Base-by-base conservation (phyloP, 2,888 invertebrate species). In the Xanthostigma xanthostigma region DNA sequence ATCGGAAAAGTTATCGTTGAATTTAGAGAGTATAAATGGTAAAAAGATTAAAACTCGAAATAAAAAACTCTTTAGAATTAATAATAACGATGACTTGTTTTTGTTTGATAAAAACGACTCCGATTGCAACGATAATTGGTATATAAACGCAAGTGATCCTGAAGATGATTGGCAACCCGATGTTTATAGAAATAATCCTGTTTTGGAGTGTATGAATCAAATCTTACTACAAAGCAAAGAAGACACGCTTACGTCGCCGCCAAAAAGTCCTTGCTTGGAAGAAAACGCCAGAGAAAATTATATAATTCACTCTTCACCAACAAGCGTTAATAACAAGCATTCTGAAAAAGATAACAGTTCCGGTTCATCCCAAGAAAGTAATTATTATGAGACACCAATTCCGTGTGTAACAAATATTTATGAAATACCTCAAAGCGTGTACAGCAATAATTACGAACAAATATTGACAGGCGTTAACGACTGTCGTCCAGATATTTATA, bases 161-260 rank as follows among this genome's bases (percentile, higher is more conserved):
- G 86, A 87, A 60, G 84, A 84, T 55, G 76, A 79, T 53, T 78
- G 79, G 49, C 75, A 78, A 17, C 74, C 75, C 59, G 79, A 79
- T 60, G 76, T 80, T 55, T 81, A 82, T 55, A 78, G 81, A 62
- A 85, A 87, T 55, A 89, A 88, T 66, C 88, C 88, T 1, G 88
- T 89, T 8, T 66, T 89, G 45, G 88, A 89, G 64, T 88, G 88
- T 60, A 87, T 89, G 54, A 88, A 88, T 68, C 88, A 84, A 66
- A 89, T 89, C 57, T 67, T 89, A 38, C 66, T 89, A 35, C 82
- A 86, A 57, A 87, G 88, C 62, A 74, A 74, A 58, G 74, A 74
- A 51, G 75, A 75, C 50, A 49, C 59, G 0, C 55, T 63, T 39
- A 62, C 59, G 53, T 66, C 67, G 1, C 67, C 68, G 9, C 67